Evolutionary conservation across 2,888 invertebrate genomes (phyloP).

Genomic region (Didymodactylos carnosus): DNA sequence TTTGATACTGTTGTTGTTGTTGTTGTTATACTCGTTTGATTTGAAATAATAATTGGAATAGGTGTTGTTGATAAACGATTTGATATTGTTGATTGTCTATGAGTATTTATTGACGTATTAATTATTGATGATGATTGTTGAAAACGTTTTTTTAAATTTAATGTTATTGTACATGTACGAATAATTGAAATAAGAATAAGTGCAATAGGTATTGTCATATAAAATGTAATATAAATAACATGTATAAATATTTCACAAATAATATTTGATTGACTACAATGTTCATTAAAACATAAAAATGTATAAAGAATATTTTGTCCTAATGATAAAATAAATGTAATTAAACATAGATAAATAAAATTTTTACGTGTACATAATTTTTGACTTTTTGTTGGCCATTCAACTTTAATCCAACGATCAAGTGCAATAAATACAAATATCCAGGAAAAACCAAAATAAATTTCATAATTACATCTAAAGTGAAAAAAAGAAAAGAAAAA

Average conservation of each 20-base stretch:
- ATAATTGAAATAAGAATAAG: not conserved
- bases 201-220: not conserved
- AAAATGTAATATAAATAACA: not conserved
- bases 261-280: not conserved
- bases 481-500: too few relatives aligned
- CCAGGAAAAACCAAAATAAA: not conserved
- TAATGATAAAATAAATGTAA: not conserved
- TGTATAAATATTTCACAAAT: not conserved
- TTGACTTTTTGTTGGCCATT: not conserved
- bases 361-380: not conserved
- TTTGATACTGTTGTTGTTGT: not conserved
- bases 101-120: not conserved
- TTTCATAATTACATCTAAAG: not conserved
- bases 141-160: not conserved
- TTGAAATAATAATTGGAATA: not conserved
- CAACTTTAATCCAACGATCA: not conserved
- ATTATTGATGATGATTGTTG: not conserved
- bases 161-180: not conserved
- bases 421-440: not conserved
- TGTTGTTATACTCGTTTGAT: too few relatives aligned
- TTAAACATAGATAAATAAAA: not conserved
- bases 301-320: not conserved
- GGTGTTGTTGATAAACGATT: not conserved
- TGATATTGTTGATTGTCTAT: not conserved
- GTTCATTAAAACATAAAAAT: not conserved